Percentiles rank a stretch among this genome's conserved stretches.
These are phyloP conservation scores for Glossophaga mutica DNA, from an alignment of 2,797 vertebrate species.

Conservation along the genomic window DNA sequence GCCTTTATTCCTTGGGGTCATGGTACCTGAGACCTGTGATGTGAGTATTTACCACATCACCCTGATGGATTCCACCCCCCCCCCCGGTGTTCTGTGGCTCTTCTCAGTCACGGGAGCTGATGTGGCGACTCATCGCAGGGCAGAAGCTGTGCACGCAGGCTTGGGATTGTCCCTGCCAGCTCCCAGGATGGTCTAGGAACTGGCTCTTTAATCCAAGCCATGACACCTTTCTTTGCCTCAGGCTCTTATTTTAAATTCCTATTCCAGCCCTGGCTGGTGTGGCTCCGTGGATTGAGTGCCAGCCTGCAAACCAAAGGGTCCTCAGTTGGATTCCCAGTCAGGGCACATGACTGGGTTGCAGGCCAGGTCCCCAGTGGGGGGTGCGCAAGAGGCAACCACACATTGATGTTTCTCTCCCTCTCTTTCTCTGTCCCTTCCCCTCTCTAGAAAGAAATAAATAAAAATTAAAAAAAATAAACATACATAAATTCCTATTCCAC, in stretches of 20 bases:
- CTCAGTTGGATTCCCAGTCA: no score
- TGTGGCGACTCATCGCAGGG: fast-evolving
- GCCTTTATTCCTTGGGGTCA: background rate
- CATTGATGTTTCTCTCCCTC: no score
- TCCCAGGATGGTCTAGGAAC: background rate
- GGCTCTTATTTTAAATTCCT: background rate
- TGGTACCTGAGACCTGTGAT: background rate
- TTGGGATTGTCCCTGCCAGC: background rate
- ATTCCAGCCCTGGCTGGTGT: background rate
- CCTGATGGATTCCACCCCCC: background rate
- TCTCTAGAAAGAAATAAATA: no score
- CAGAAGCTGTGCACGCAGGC: background rate
- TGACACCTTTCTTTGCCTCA: background rate
- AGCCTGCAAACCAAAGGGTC: no score
- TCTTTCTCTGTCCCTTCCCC: no score
- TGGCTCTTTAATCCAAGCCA: background rate
- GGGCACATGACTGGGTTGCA: no score
- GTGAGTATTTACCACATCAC: background rate
- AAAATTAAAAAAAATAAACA: no score
- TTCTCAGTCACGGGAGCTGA: background rate
- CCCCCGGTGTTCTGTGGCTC: background rate
- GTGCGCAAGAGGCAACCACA: no score
- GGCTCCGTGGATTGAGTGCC: no score
- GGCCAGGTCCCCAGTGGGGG: no score
- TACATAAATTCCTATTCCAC: background rate